Evolutionary conservation across 2,113 vertebrate species (phyloP).

Genomic region (Heterotis niloticus): DNA sequence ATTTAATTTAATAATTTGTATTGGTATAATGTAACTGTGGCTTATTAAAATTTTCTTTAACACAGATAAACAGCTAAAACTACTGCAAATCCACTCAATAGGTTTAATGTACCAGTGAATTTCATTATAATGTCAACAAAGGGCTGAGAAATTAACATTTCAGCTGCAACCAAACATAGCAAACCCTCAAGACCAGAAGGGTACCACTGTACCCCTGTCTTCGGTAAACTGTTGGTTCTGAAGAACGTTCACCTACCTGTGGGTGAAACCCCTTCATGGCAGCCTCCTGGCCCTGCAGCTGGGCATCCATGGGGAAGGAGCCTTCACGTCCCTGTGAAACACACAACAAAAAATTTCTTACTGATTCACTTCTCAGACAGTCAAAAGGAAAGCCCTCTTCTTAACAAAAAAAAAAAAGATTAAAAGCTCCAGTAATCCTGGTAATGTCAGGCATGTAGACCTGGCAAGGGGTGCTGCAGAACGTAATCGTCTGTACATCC

Average conservation of each 20-base stretch:
- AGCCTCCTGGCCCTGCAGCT: slow-evolving; percentile 82
- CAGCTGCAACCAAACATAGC: too few relatives aligned
- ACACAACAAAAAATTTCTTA: background rate
- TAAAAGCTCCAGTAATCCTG: too few relatives aligned
- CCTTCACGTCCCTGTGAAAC: slow-evolving; percentile 64
- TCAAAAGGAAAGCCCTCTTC: background rate
- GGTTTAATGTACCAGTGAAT: too few relatives aligned
- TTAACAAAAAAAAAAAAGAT: background rate
- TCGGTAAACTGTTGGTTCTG: background rate
- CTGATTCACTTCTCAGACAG: background rate
- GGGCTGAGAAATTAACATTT: too few relatives aligned
- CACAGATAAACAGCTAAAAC: too few relatives aligned
- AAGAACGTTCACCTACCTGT: slow-evolving; percentile 68
- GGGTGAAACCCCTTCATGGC: slow-evolving; percentile 78
- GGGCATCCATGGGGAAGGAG: slow-evolving; percentile 79
- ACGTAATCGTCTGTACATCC: slow-evolving; percentile 35
- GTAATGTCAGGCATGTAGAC: background rate
- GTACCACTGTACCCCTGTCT: background rate
- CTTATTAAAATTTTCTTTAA: too few relatives aligned
- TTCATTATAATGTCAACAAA: too few relatives aligned
- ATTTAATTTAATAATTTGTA: too few relatives aligned
- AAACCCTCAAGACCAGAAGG: background rate
- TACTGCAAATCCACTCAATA: too few relatives aligned
- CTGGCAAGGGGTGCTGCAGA: slow-evolving; percentile 22
- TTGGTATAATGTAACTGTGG: too few relatives aligned